A percentile compares a stretch with the other conserved stretches of the same genome.
These are phyloP conservation scores for Peromyscus attwateri DNA, from an alignment of 2,797 vertebrate genomes.

Conservation along the genomic window DNA sequence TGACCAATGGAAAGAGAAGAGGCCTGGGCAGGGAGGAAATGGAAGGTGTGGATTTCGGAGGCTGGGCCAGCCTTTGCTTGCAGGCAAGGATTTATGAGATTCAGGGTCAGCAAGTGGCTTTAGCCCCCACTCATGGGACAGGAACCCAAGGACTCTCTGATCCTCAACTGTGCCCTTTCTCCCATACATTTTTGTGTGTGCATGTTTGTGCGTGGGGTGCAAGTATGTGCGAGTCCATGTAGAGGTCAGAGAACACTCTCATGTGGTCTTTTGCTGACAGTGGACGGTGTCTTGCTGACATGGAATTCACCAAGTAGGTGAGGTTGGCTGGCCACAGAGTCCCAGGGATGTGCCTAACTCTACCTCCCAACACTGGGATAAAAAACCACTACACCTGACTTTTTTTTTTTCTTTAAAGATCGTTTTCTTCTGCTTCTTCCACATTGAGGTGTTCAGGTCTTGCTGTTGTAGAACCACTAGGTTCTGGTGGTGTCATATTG, in stretches of 20 bases:
- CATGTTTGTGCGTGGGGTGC: background rate
- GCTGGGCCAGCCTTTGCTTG: too few relatives aligned
- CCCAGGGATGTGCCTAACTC: background rate
- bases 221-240: too few relatives aligned
- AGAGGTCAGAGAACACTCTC: background rate
- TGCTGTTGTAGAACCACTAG: too few relatives aligned
- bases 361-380: background rate
- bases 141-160: background rate
- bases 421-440: too few relatives aligned
- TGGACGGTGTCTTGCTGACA: background rate
- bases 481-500: too few relatives aligned
- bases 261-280: background rate
- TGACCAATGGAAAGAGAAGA: background rate
- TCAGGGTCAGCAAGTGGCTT: background rate
- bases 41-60: fast-evolving
- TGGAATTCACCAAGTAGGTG: background rate
- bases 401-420: too few relatives aligned
- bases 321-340: background rate
- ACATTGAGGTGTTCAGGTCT: too few relatives aligned
- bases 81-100: background rate
- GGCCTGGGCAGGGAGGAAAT: background rate
- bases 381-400: background rate
- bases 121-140: background rate
- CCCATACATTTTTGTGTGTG: background rate
- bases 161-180: background rate